Base-by-base conservation (phyloP, 2,888 invertebrate species). In the Cartodere bifasciata region DNA sequence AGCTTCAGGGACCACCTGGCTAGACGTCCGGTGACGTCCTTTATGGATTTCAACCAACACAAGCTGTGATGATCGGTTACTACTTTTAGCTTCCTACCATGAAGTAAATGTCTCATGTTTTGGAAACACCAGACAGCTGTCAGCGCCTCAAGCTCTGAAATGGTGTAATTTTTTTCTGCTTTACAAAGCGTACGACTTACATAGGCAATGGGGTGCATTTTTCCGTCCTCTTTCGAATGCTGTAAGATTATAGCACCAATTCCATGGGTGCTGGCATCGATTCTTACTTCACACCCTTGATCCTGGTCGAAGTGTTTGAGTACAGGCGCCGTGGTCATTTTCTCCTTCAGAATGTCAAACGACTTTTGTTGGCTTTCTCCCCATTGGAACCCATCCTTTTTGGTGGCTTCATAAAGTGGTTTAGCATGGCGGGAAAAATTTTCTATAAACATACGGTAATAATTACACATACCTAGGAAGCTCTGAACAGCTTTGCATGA, bases 151-250 rank as follows among this genome's bases (percentile, higher is more conserved):
- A 42, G 16, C 28, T 44, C 28, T 2, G 39, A 32, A 3, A 41
- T 39, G 2, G 32, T 26, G 21, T 41, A 45, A 16, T 43, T 44
- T 32, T 28, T 23, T 21, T 46, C 43, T 2, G 36, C 34, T 29
- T 44, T 39, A n/a, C 39, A 28, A 3, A 42, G 29, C 12, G 32
- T 36, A 6, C 43, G 24, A 33, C 40, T 43, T 2, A 36, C 35
- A 23, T 43, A 47, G 6, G 40, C 38, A 4, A 47, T 23, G 2
- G 43, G 43, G 22, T 44, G 44, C 13, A 31, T 6, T 11, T 30
- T 11, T 17, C 35, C 17, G 14, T 37, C 36, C 2, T 28, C 23
- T 2, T 20, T 24, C 16, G n/a, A n/a, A n/a, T 42, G 34, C 27
- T 44, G 42, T 15, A 44, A 28, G 2, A 42, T 16, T 4, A 44